A percentile compares a stretch with the other conserved stretches of the same genome.
Evolutionary conservation across 2,113 vertebrate genomes (phyloP).

Genomic region (Heterocephalus glaber): DNA sequence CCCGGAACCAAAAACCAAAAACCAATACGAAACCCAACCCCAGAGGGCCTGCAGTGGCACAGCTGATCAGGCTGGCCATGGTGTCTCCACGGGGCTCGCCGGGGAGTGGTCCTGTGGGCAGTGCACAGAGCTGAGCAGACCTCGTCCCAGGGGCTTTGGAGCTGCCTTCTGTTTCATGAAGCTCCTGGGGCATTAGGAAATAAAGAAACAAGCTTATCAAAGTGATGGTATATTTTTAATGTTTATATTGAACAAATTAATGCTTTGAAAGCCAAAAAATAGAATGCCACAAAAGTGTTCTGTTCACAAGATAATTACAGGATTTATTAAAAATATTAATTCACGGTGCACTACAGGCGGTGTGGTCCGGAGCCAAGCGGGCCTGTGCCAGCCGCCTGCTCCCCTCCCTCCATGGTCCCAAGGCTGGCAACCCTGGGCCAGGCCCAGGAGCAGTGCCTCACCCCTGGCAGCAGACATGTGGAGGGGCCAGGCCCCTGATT

Average conservation of each 20-base stretch:
- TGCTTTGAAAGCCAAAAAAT: slow-evolving; percentile 67
- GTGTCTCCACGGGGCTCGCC: not conserved
- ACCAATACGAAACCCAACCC: not conserved
- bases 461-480: not conserved
- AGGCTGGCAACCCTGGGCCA: not conserved
- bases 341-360: slow-evolving; percentile 73
- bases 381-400: slow-evolving; percentile 57
- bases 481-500: not conserved
- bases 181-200: slow-evolving; percentile 16
- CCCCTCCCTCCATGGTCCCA: not conserved
- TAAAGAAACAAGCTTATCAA: slow-evolving; percentile 37
- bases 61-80: not conserved
- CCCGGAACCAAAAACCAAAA: no score
- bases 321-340: slow-evolving; percentile 82
- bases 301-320: slow-evolving; percentile 78
- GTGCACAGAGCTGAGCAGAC: not conserved
- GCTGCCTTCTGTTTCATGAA: not conserved
- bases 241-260: slow-evolving; percentile 80
- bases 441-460: not conserved
- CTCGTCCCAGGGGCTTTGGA: not conserved
- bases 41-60: not conserved
- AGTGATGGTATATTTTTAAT: slow-evolving; percentile 45
- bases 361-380: slow-evolving; percentile 72
- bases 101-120: not conserved
- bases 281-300: slow-evolving; percentile 72